Percentiles rank a stretch among this genome's conserved stretches.
Conservation (phyloP, 2,888 invertebrate species). For the Andrena hattorfiana region DNA sequence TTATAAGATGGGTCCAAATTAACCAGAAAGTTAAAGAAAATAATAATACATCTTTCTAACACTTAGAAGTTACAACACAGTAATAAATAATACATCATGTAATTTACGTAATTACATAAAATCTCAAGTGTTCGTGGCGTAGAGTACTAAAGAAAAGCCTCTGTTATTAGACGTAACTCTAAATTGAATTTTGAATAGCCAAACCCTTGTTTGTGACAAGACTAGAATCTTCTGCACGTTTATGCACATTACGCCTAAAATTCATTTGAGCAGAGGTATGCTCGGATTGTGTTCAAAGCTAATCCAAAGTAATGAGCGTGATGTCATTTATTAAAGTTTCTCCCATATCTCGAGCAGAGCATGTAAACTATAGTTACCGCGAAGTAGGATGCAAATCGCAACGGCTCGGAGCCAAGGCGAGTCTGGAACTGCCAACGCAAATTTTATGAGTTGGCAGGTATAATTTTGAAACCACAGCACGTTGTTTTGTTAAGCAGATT, state of each 20-base stretch:
- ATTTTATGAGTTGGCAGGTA: neutral
- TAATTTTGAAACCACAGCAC: neutral
- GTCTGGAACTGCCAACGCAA: conserved; percentile 2
- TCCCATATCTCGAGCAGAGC: neutral
- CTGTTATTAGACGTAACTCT: no score
- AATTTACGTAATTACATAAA: no score
- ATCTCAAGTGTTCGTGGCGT: no score
- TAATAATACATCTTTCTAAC: no score
- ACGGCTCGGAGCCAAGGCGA: neutral
- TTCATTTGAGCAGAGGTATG: neutral
- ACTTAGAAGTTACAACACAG: no score
- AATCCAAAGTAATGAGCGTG: conserved; percentile 14
- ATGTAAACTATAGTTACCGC: conserved; percentile 4
- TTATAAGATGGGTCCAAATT: no score
- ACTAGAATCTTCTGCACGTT: neutral
- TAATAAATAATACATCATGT: no score
- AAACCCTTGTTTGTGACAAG: neutral
- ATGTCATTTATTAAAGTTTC: conserved; percentile 30
- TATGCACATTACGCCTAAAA: neutral
- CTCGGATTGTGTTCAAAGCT: conserved; percentile 4
- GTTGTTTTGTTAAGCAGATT: neutral
- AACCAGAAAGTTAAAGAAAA: no score
- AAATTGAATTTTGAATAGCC: no score
- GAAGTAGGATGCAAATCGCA: conserved; percentile 4
- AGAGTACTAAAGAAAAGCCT: no score